Evolutionary conservation across 2,797 vertebrate genomes (phyloP).

Genomic region (Forpus xanthops): DNA sequence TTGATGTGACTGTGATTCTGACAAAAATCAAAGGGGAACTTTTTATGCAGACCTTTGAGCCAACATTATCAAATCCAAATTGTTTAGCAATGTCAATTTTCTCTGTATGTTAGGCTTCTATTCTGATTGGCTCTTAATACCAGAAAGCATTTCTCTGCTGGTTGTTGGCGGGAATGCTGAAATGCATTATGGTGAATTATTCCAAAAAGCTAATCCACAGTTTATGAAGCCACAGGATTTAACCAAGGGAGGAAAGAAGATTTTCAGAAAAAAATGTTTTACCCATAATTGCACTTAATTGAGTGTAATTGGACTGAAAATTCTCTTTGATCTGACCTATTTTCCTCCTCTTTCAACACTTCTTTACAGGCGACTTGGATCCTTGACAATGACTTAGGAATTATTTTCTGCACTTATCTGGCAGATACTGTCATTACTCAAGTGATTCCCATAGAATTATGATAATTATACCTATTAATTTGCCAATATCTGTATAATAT

Average conservation of each 20-base stretch:
- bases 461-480: not conserved
- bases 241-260: not conserved
- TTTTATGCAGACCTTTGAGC: conserved; percentile 32
- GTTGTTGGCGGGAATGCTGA: not conserved
- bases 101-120: not conserved
- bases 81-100: conserved; percentile 34
- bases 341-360: not conserved
- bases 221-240: not conserved
- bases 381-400: not conserved
- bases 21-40: not conserved
- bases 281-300: not conserved
- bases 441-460: not conserved
- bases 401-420: not conserved
- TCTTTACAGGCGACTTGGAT: not conserved
- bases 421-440: not conserved
- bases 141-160: not conserved
- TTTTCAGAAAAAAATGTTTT: not conserved
- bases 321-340: not conserved
- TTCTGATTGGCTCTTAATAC: not conserved
- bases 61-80: conserved; percentile 4
- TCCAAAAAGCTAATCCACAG: not conserved
- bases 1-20: not conserved
- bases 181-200: not conserved
- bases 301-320: not conserved
- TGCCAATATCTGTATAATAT: not conserved